Base-by-base conservation (phyloP, 2,113 vertebrate species). In the Polypterus bichir region DNA sequence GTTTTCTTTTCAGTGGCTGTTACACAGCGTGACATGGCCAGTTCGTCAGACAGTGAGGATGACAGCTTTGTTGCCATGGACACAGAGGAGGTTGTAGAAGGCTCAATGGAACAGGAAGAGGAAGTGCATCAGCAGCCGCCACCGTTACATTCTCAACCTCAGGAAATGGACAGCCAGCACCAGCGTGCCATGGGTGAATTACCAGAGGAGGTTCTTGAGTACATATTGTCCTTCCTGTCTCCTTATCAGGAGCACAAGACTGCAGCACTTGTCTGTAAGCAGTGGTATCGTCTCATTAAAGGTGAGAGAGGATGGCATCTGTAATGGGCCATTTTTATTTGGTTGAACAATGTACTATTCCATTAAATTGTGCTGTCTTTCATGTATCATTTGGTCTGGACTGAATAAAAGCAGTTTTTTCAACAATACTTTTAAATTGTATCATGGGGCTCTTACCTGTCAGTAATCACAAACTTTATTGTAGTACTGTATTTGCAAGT, bases 251-350 rank as follows among this genome's bases (percentile, higher is more conserved):
- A 99, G 75, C 96, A 99, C 82, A 99, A 99, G 78, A 97, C 88
- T 0, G 94, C 96, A 2, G 96, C 96, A 11, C 88, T 99, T 3
- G 96, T 99, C 63, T 99, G 94, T 75, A 98, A 97, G 69, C 94
- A 96, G 81, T 99, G 96, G 96, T 96, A 99, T 69, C 89, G 96
- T 58, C 94, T 99, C 46, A 98, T 98, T 79, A 99, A 98, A 94
- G 96, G 96, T 98, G 86, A 54, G 60, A 2, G 1, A 27, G 56
- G 27, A 27, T 7, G n/a, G n/a, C 7, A 53, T n/a, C n/a, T 53
- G n/a, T n/a, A 8, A 27, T 27, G 27, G 27, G 27, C 27, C 27
- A 27, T 27, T 27, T n/a, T n/a, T 53, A n/a, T 53, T 53, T 27
- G 27, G 27, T 27, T 27, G 27, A 27, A 27, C 27, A 27, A 27